Percentiles rank a stretch among this genome's conserved stretches.
These are phyloP conservation scores for Epinotia demarniana DNA, from an alignment of 2,888 invertebrate genomes.

Conservation along the genomic window DNA sequence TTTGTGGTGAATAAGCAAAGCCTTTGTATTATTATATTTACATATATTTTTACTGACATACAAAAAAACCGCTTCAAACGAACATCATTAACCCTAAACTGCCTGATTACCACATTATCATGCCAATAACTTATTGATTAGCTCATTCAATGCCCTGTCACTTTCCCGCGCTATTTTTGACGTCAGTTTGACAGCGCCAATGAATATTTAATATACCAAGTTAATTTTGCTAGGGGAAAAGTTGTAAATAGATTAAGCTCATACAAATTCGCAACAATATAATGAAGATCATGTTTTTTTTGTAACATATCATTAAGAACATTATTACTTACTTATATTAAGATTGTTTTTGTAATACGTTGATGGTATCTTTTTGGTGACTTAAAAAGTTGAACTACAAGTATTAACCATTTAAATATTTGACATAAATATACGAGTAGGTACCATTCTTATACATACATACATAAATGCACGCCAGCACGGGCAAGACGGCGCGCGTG, in stretches of 20 bases:
- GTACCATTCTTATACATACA: too few species aligned
- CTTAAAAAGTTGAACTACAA: too few species aligned
- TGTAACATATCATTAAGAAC: neutral
- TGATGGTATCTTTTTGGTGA: too few species aligned
- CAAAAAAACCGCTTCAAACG: constrained; percentile 2
- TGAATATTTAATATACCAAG: constrained; percentile 35
- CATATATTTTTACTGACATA: neutral
- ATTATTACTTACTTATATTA: neutral
- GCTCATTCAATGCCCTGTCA: constrained; percentile 38
- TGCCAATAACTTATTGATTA: constrained; percentile 34
- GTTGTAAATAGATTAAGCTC: neutral
- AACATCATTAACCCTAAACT: constrained; percentile 15
- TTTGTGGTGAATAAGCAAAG: neutral
- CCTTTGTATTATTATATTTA: neutral
- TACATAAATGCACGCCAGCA: too few species aligned
- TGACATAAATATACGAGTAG: too few species aligned
- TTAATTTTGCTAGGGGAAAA: constrained; percentile 7
- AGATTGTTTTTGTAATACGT: too few species aligned
- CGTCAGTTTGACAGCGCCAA: constrained; percentile 35
- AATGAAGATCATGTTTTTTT: neutral
- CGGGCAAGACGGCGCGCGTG: too few species aligned
- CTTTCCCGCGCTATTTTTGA: constrained; percentile 37
- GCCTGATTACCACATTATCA: constrained; percentile 33
- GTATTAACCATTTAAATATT: too few species aligned
- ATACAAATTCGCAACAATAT: neutral